These are phyloP conservation scores for Drosophila subpulchrella DNA, from an alignment of 1,140 invertebrate species.

Conservation along the genomic window DNA sequence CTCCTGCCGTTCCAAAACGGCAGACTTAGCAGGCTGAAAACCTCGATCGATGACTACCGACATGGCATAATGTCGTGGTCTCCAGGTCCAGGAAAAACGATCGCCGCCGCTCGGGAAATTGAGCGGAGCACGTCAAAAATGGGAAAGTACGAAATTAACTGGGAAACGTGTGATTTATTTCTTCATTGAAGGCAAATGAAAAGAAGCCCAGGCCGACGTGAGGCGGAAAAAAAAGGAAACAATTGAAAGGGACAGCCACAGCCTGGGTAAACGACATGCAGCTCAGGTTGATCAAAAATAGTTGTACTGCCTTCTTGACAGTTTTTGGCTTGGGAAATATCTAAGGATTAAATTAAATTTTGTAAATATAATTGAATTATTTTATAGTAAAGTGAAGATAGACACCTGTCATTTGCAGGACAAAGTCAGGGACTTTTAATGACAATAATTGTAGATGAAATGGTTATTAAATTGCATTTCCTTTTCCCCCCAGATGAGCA, in stretches of 20 bases:
- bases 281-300: neutral
- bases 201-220: slow-evolving; percentile 33
- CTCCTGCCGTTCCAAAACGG: slow-evolving; percentile 57
- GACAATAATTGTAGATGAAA: neutral
- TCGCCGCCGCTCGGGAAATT: slow-evolving; percentile 34
- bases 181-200: slow-evolving; percentile 64
- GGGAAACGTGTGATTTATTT: slow-evolving; percentile 80
- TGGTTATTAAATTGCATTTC: neutral
- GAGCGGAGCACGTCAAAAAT: slow-evolving; percentile 74
- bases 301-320: neutral
- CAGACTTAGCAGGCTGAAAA: neutral
- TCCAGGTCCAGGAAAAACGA: slow-evolving; percentile 72
- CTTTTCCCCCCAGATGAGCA: slow-evolving; percentile 22
- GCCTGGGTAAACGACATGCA: slow-evolving; percentile 1
- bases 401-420: no score
- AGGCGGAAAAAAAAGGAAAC: slow-evolving; percentile 34
- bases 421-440: no score
- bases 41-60: slow-evolving; percentile 46
- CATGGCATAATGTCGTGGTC: slow-evolving; percentile 51
- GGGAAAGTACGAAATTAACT: slow-evolving; percentile 78
- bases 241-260: slow-evolving; percentile 65
- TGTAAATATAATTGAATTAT: no score
- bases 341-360: no score
- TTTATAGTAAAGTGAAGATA: no score
- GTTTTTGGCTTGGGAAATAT: no score